A percentile compares a stretch with the other conserved stretches of the same genome.
Evolutionary conservation across 2,113 vertebrate species (phyloP).

Genomic region (Macquaria ambigua): DNA sequence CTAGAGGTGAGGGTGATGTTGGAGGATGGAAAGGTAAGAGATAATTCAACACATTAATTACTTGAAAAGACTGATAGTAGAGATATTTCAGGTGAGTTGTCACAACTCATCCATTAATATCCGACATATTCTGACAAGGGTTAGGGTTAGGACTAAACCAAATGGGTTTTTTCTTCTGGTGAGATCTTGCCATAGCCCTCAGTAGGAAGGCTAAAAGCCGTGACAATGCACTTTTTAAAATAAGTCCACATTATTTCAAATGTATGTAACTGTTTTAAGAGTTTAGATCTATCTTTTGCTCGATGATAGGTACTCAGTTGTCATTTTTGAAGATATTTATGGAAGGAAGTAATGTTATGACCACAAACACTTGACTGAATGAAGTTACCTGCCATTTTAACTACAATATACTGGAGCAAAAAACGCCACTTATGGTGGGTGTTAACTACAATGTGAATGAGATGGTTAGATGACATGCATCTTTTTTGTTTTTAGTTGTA

Average conservation of each 20-base stretch:
- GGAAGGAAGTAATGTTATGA: constrained; percentile 21
- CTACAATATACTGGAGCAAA: constrained; percentile 24
- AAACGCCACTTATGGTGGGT: constrained; percentile 10
- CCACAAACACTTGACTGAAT: constrained; percentile 33
- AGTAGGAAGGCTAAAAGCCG: constrained; percentile 27
- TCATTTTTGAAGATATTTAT: constrained; percentile 63
- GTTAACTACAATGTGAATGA: constrained; percentile 56
- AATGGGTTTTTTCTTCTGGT: constrained; percentile 23
- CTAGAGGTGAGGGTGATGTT: neutral
- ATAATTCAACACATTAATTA: constrained; percentile 38
- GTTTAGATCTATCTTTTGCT: constrained; percentile 36
- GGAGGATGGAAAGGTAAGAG: neutral
- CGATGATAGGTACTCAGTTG: constrained; percentile 53
- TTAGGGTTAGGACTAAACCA: constrained; percentile 55
- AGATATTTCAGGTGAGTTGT: constrained; percentile 13
- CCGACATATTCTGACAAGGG: neutral
- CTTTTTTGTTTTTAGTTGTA: constrained; percentile 35
- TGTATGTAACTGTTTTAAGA: constrained; percentile 24
- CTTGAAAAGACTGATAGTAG: constrained; percentile 52
- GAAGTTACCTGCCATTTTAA: constrained; percentile 36
- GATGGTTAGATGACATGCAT: constrained; percentile 5
- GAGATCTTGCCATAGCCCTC: neutral
- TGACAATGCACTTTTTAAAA: constrained; percentile 72
- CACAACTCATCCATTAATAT: neutral
- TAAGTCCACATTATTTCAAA: constrained; percentile 54